Base-by-base conservation (phyloP, 2,888 invertebrate genomes). In the Temnothorax rugatulus region DNA sequence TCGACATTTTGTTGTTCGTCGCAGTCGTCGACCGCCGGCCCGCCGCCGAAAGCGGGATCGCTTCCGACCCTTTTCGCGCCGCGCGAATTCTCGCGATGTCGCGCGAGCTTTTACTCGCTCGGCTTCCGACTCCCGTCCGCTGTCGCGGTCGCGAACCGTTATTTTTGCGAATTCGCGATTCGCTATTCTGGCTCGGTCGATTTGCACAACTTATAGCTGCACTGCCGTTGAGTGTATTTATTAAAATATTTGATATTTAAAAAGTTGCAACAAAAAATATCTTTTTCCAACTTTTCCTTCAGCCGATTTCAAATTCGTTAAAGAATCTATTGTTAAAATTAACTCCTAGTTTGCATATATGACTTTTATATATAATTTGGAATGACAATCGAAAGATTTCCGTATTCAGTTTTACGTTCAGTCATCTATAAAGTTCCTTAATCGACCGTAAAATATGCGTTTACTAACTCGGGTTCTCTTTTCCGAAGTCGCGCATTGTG, bases 1-100 rank as follows among this genome's bases (percentile, higher is more conserved):
- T 94, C 93, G 93, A 92, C 93, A 93, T 95, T 95, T 94, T 93
- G 93, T 93, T 93, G 93, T 93, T 94, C 89, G 89, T 88, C 87
- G 90, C 87, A 89, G 85, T 90, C 85, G 88, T 85, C 87, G 81
- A 84, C 86, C 87, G 89, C 84, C 79, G 83, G 85, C 83, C 86
- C 84, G 74, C 54, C 84, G 64, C 59, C 54, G 82, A 71, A 61
- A 64, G 59, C 85, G 85, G 83, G 83, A 87, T 90, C 84, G 86
- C 86, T 85, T 85, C 85, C 86, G 77, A 73, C 86, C 89, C 87
- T 88, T 88, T 87, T 84, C 88, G 85, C 82, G 71, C 74, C 18
- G 85, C 66, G 87, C 66, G 87, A 90, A 90, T 90, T 90, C 90
- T 90, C 88, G 90, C 87, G 86, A 90, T 88, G 79, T 87, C 86